These are phyloP conservation scores for Stercorarius parasiticus DNA, from an alignment of 2,113 vertebrate species.

Conservation along the genomic window DNA sequence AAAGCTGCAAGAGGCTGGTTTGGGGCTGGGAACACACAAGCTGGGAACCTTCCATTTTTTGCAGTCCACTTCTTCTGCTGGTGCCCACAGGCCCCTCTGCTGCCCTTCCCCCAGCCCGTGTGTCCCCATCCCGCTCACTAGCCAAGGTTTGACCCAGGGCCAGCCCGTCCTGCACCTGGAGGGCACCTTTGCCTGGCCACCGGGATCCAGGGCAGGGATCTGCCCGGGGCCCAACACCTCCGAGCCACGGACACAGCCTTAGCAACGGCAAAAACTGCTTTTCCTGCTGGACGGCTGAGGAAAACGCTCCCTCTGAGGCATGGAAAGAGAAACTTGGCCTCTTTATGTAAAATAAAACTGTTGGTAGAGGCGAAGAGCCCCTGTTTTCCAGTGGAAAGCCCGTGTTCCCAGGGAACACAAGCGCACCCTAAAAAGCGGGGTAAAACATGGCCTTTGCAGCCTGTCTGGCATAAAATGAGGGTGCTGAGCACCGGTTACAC, in stretches of 20 bases:
- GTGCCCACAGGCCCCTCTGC: not conserved
- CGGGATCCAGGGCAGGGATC: fast-evolving
- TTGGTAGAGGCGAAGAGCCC: fast-evolving
- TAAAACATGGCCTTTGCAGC: not conserved
- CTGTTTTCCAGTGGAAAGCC: not conserved
- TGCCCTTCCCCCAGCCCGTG: fast-evolving
- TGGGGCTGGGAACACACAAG: not conserved
- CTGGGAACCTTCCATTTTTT: not conserved
- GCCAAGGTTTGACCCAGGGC: not conserved
- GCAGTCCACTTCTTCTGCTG: not conserved
- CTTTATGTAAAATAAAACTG: not conserved
- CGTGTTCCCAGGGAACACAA: fast-evolving
- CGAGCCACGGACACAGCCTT: fast-evolving
- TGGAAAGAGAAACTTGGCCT: not conserved
- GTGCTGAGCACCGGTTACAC: not conserved
- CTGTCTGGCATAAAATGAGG: not conserved
- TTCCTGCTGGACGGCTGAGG: not conserved
- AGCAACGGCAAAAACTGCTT: not conserved
- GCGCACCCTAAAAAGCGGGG: not conserved
- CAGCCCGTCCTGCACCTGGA: not conserved
- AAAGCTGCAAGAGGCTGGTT: not conserved
- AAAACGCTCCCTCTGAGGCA: not conserved
- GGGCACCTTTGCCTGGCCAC: not conserved
- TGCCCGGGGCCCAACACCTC: not conserved
- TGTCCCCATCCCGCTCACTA: not conserved